These are phyloP conservation scores for Capra hircus DNA, from an alignment of 2,113 vertebrate species.

Conservation along the genomic window DNA sequence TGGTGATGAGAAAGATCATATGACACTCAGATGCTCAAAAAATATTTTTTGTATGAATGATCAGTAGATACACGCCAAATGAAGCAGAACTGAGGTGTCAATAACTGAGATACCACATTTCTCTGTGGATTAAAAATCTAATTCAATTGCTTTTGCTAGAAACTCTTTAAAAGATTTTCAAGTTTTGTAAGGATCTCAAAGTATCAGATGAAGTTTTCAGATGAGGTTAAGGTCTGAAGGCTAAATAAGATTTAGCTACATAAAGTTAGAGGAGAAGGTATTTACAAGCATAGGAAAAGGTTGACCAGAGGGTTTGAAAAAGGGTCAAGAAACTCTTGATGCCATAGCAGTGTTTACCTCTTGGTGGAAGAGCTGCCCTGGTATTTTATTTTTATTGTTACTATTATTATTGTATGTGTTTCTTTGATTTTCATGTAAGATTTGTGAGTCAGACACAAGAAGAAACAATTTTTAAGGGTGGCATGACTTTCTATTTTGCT, in stretches of 20 bases:
- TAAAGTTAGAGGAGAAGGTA: neutral
- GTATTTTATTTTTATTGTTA: neutral
- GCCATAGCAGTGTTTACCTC: neutral
- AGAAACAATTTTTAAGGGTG: neutral
- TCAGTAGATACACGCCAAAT: neutral
- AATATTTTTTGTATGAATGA: neutral
- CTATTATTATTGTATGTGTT: neutral
- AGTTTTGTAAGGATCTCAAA: neutral
- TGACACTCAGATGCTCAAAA: neutral
- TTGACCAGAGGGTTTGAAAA: neutral
- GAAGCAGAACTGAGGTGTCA: neutral
- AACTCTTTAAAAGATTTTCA: neutral
- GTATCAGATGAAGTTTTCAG: neutral
- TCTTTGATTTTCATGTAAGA: neutral
- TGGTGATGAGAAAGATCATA: neutral
- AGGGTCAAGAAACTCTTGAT: neutral
- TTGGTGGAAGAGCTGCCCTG: neutral
- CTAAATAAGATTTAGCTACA: neutral
- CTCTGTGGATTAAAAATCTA: neutral
- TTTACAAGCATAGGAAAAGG: neutral
- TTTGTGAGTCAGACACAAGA: neutral
- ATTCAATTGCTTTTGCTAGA: neutral
- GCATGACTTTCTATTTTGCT: neutral
- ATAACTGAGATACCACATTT: neutral
- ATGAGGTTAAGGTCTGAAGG: neutral